Base-by-base conservation (phyloP, 2,113 vertebrate genomes). In the Seriola aureovittata region DNA sequence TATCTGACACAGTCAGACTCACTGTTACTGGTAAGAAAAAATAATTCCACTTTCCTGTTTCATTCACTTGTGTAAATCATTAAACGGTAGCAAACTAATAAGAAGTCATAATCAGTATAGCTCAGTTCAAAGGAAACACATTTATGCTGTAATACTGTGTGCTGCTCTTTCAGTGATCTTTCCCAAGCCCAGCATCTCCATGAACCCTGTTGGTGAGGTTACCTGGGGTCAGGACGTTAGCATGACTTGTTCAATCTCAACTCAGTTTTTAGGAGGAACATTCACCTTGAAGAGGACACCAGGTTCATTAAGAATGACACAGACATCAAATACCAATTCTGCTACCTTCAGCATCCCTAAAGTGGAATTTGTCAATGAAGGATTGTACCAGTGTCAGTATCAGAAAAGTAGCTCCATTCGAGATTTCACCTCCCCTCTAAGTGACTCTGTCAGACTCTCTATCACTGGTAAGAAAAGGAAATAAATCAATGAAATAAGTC, bases 341-440 rank as follows among this genome's bases (percentile, higher is more conserved):
- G 38, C 65, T 3, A 57, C 78, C 8, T 88, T 85, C 70, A 66
- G 0, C 0, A 48, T 83, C 1, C 1, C 7, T 1, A 1, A 40
- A 19, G 83, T 83, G 5, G 13, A 29, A 38, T 38, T 78, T 46
- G 21, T 23, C 6, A 5, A 65, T 0, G 77, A 72, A 5, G 85
- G 85, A 58, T 44, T 6, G 34, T 36, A 36, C 34, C 6, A 4
- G 34, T 36, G 34, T 36, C 34, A 36, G 34, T 36, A 36, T 36
- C 34, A 36, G 34, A 5, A 36, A 25, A 25, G 25, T 1, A 6
- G 4, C 6, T 36, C 34, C 4, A 36, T 0, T 36, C 34, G 3
- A 2, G 2, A 4, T 0, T 36, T 36, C 34, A 36, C 2, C 34
- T 36, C 2, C 4, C 1, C 34, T 36, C 34, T 36, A 2, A 36